phyloP scores from a whole-genome alignment of 2,888 invertebrate genomes.

The Netelia melanura region DNA sequence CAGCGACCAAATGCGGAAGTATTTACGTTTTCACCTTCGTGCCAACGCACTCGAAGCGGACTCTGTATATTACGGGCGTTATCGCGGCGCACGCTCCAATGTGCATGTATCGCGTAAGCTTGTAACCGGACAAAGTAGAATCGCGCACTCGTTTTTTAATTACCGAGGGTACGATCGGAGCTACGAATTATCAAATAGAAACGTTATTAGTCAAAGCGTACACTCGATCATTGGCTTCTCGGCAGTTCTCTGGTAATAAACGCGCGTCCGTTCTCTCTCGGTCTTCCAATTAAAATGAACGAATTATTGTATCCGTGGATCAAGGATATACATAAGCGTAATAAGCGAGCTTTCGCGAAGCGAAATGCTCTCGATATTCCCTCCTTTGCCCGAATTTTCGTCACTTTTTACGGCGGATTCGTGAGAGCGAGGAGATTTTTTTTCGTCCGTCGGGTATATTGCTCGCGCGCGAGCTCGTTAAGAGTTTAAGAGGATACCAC shows the following conservation, averaged over 20 bases:
- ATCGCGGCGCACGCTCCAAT: slow-evolving; percentile 2
- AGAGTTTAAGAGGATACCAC: slow-evolving; percentile 43
- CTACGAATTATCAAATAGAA: slow-evolving; percentile 56
- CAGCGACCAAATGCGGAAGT: slow-evolving; percentile 44
- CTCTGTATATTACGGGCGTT: neutral
- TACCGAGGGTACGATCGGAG: slow-evolving; percentile 27
- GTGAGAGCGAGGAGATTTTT: neutral
- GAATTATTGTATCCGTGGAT: neutral
- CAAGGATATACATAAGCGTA: neutral
- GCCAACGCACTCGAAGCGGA: slow-evolving; percentile 51
- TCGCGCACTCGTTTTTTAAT: slow-evolving; percentile 45
- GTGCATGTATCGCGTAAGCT: neutral
- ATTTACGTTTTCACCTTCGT: slow-evolving; percentile 65
- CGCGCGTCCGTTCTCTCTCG: neutral
- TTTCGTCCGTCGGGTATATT: slow-evolving; percentile 7
- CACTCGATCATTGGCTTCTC: slow-evolving; percentile 5
- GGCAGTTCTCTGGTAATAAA: slow-evolving; percentile 10
- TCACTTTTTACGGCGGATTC: neutral
- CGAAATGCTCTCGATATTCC: neutral
- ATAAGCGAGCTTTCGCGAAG: neutral
- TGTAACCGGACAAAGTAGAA: neutral
- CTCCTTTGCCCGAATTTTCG: neutral
- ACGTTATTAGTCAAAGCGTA: slow-evolving; percentile 45
- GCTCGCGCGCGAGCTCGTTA: slow-evolving; percentile 51
- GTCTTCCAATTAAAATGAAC: neutral